Percentiles rank a stretch among this genome's conserved stretches.
These are phyloP conservation scores for Tetragonisca angustula DNA, from an alignment of 2,888 invertebrate genomes.

Conservation along the genomic window DNA sequence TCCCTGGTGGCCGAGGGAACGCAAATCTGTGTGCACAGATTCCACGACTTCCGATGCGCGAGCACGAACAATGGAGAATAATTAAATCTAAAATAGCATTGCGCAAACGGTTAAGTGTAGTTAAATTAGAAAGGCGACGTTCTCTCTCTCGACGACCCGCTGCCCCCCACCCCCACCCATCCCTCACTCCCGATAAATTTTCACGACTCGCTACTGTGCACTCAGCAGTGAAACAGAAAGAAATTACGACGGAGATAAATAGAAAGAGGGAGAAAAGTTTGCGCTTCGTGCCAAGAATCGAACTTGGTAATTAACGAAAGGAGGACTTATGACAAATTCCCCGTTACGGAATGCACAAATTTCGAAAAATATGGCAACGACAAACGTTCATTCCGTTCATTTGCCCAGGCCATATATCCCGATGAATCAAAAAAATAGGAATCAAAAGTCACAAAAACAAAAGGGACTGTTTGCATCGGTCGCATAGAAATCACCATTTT, in stretches of 20 bases:
- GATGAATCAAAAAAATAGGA: background rate
- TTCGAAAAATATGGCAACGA: conserved; percentile 22
- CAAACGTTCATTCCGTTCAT: conserved; percentile 33
- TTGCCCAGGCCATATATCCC: conserved; percentile 5
- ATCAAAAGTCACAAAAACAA: background rate
- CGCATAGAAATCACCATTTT: no score
- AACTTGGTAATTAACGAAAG: conserved; percentile 33
- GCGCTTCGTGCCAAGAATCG: conserved; percentile 21
- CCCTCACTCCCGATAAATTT: background rate
- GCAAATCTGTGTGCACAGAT: conserved; percentile 5
- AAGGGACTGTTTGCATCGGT: background rate
- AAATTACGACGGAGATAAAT: background rate
- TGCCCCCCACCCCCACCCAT: no score
- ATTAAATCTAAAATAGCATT: conserved; percentile 9
- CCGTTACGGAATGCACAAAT: conserved; percentile 9
- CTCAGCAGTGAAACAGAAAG: background rate
- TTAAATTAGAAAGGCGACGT: background rate
- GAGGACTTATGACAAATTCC: conserved; percentile 38
- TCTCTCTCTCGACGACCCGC: no score
- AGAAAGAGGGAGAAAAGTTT: background rate
- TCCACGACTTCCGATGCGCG: conserved; percentile 1
- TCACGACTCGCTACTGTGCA: background rate
- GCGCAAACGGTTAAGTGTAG: background rate
- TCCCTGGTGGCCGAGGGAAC: conserved; percentile 23
- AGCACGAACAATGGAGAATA: conserved; percentile 12